Evolutionary conservation across 1,140 invertebrate species (phyloP).

Genomic region (Zaprionus ornatus): DNA sequence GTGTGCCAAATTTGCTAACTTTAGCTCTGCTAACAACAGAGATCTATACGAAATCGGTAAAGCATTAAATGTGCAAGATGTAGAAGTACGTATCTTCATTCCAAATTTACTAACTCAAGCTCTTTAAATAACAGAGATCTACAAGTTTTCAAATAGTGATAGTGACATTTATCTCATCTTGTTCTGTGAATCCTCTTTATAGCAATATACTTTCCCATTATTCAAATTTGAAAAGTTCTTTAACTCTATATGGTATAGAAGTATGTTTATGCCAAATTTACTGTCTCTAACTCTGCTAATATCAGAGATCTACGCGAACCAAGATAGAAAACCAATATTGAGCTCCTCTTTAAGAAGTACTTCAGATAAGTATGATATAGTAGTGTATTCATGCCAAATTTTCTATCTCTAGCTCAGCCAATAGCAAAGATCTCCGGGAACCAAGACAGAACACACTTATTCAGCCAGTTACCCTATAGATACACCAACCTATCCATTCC

Average conservation of each 20-base stretch:
- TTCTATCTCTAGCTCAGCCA: not conserved
- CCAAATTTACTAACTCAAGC: not conserved
- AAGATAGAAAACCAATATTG: too few relatives aligned
- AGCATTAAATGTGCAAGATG: not conserved
- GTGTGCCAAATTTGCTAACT: not conserved
- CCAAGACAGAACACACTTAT: not conserved
- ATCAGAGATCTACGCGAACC: not conserved
- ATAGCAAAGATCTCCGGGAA: not conserved
- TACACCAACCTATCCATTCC: not conserved
- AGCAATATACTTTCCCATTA: too few relatives aligned
- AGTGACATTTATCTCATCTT: not conserved
- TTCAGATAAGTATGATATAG: too few relatives aligned
- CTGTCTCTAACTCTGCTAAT: not conserved
- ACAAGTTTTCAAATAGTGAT: not conserved
- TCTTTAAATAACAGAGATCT: not conserved
- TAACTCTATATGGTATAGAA: not conserved
- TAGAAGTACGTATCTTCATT: not conserved
- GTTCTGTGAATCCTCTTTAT: too few relatives aligned
- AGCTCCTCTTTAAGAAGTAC: too few relatives aligned
- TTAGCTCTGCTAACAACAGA: not conserved
- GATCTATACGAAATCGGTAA: too few relatives aligned
- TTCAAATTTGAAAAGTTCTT: not conserved
- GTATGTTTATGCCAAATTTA: not conserved
- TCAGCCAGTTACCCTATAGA: not conserved
- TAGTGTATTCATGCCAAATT: not conserved